Percentiles rank a stretch among this genome's conserved stretches.
phyloP scores from a whole-genome alignment of 2,888 invertebrate genomes.

The Zele albiditarsus region DNA sequence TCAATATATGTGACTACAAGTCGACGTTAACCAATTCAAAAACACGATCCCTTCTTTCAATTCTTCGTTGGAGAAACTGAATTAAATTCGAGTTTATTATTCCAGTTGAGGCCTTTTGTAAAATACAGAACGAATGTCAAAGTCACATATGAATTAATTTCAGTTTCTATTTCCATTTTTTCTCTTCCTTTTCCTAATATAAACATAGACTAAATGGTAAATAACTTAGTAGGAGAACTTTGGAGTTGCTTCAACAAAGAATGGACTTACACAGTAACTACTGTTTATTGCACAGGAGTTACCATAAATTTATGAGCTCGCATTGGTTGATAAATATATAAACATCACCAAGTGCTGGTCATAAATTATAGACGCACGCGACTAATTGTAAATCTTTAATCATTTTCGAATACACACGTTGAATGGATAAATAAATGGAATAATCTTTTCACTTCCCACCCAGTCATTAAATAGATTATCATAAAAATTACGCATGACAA shows the following conservation, averaged over 20 bases:
- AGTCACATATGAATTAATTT: slow-evolving; percentile 4
- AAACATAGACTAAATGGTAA: background rate
- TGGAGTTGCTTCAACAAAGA: background rate
- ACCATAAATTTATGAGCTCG: background rate
- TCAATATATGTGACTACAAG: slow-evolving; percentile 36
- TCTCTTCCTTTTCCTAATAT: background rate
- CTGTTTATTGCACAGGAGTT: background rate
- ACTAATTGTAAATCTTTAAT: background rate
- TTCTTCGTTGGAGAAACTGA: background rate
- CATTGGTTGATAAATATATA: slow-evolving; percentile 18
- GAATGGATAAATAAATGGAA: background rate
- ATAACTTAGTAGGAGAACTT: background rate
- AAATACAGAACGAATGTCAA: slow-evolving; percentile 1
- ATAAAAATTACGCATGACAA: background rate
- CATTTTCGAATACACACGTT: background rate
- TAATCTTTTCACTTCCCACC: background rate
- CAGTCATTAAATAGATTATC: background rate
- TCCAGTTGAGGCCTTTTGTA: background rate
- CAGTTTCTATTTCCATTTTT: background rate
- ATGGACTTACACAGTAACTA: background rate
- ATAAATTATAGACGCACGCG: slow-evolving; percentile 1
- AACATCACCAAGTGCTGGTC: background rate
- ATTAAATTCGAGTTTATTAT: slow-evolving; percentile 19
- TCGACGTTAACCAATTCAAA: background rate
- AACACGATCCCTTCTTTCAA: background rate